A percentile compares a stretch with the other conserved stretches of the same genome.
Conservation (phyloP, 2,888 invertebrate species). For the Ferdinandea cuprea region DNA sequence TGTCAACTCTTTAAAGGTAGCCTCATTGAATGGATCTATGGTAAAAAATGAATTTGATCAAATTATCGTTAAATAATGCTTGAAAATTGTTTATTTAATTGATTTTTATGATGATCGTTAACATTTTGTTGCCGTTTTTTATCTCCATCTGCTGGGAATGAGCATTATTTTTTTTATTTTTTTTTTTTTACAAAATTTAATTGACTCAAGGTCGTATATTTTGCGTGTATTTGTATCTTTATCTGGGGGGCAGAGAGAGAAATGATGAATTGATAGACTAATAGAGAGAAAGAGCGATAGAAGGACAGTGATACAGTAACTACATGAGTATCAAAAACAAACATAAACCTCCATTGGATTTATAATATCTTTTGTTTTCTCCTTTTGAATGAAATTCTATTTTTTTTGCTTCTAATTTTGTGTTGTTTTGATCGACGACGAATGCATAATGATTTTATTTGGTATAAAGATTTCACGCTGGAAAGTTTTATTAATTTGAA, state of each 20-base stretch:
- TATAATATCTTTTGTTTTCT: constrained; percentile 24
- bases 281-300: constrained; percentile 3
- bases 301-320: constrained; percentile 8
- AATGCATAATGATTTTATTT: constrained; percentile 42
- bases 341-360: constrained; percentile 65
- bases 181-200: constrained; percentile 58
- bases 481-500: constrained; percentile 16
- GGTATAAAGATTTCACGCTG: constrained; percentile 1
- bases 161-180: constrained; percentile 46
- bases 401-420: neutral
- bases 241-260: constrained; percentile 34
- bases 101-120: constrained; percentile 77
- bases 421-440: constrained; percentile 1
- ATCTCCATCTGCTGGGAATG: constrained; percentile 72
- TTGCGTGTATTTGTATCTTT: constrained; percentile 24
- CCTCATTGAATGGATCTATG: constrained; percentile 33
- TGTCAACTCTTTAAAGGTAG: constrained; percentile 10
- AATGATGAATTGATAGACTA: constrained; percentile 43
- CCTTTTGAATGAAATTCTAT: constrained; percentile 45
- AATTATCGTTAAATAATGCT: constrained; percentile 70
- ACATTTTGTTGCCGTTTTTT: constrained; percentile 74
- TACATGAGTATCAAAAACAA: constrained; percentile 54
- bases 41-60: constrained; percentile 64
- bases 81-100: constrained; percentile 78
- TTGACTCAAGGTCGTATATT: constrained; percentile 65